Base-by-base conservation (phyloP, 30 jellyfish, hydroid and myxozoan genomes). In the Aurelia aurita region DNA sequence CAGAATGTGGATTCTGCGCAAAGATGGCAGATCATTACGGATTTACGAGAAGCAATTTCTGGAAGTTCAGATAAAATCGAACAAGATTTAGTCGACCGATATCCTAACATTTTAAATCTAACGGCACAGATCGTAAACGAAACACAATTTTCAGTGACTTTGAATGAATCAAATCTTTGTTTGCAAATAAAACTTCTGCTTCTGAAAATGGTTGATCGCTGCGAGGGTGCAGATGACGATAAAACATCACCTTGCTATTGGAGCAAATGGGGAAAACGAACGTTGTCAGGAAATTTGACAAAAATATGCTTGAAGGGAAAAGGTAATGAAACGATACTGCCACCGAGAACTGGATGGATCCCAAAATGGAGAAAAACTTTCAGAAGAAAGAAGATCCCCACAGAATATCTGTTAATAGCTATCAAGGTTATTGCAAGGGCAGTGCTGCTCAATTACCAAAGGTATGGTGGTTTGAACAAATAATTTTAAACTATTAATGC, bases 351-450 rank as follows among this genome's bases (percentile, higher is more conserved):
- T 39, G 51, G 51, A 39, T 39, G 51, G 51, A 39, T 39, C 51
- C 51, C 51, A 39, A 31, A 19, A 35, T 28, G 25, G 31, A 72
- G 16, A 51, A 29, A 9, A 18, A 29, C 58, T 6, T 32, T 34
- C 8, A 7, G 70, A 20, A 68, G 58, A n/a, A 32, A 16, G 28
- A 20, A 18, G 9, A 21, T 20, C 10, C 67, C 54, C 3, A 63
- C 89, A 22, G 71, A 34, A n/a, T 78, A 78, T 61, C 27, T 78
- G 34, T 53, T 78, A n/a, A 13, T 78, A 22, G 89, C 89, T 8
- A 32, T 78, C 19, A 78, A 78, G 45, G 49, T 61, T 21, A 58
- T 78, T 11, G 57, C 80, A 13, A 61, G 77, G 21, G 74, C 77
- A 2, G 89, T 79, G 21, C 12, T 43, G 59, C 4, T 39, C 5